Conservation (phyloP, 1,140 invertebrate species). For the Myzus persicae region DNA sequence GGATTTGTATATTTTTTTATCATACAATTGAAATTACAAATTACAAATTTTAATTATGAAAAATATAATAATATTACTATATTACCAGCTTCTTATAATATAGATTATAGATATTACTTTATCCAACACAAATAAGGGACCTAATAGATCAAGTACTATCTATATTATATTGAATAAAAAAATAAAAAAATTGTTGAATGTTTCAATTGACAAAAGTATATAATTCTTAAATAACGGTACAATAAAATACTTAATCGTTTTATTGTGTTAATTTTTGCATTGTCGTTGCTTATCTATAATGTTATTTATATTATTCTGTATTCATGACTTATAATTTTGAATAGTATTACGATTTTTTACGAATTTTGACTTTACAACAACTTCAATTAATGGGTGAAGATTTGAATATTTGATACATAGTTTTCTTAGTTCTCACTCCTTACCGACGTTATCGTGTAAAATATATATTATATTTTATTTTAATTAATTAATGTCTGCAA, state of each 20-base stretch:
- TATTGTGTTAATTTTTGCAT: too few species aligned
- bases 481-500: not conserved
- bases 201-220: too few species aligned
- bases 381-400: not conserved
- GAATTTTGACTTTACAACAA: not conserved
- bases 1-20: not conserved
- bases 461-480: not conserved
- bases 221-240: not conserved
- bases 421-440: not conserved
- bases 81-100: too few species aligned
- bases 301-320: not conserved
- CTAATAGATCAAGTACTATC: too few species aligned
- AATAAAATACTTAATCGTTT: too few species aligned
- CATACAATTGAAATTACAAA: not conserved
- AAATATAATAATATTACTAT: not conserved
- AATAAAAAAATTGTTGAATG: not conserved
- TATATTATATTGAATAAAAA: not conserved
- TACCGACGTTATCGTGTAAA: not conserved
- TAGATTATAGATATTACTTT: too few species aligned
- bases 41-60: not conserved
- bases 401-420: not conserved
- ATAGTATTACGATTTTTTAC: not conserved
- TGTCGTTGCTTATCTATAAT: too few species aligned
- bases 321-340: not conserved
- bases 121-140: too few species aligned